phyloP scores from a whole-genome alignment of 2,888 invertebrate species.

The Melanostoma scalare region DNA sequence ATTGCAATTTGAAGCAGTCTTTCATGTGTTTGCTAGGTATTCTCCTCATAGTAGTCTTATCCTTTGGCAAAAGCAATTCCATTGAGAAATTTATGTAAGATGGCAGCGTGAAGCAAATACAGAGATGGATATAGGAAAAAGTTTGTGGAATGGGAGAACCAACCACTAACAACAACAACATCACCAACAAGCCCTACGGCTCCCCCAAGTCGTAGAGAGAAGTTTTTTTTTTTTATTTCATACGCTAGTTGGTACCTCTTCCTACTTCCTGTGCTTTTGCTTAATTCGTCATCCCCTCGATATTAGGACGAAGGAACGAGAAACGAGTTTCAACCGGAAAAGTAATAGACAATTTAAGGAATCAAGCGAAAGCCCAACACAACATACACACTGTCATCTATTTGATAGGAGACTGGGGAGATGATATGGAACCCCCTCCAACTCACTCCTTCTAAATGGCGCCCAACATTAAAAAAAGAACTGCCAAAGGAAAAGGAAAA shows the following conservation, averaged over 20 bases:
- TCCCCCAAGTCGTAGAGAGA: conserved; percentile 7
- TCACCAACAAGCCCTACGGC: conserved; percentile 50
- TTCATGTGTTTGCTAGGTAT: conserved; percentile 4
- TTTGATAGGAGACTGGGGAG: conserved; percentile 8
- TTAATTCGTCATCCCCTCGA: conserved; percentile 51
- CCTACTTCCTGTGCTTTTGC: conserved; percentile 3
- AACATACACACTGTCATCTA: conserved; percentile 45
- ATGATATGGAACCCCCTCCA: conserved; percentile 15
- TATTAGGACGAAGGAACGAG: background rate
- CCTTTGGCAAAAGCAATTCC: conserved; percentile 55
- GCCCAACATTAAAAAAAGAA: conserved; percentile 26
- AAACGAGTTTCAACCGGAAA: conserved; percentile 58
- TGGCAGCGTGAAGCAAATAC: conserved; percentile 27
- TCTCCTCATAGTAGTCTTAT: conserved; percentile 5
- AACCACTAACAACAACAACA: conserved; percentile 36
- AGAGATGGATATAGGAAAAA: conserved; percentile 23
- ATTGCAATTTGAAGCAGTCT: conserved; percentile 47
- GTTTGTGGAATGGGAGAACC: conserved; percentile 38
- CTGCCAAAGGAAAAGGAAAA: background rate
- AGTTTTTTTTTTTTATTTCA: conserved; percentile 24
- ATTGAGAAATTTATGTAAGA: conserved; percentile 66
- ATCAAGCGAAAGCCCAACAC: conserved; percentile 59
- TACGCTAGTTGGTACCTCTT: conserved; percentile 31
- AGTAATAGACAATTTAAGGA: conserved; percentile 70
- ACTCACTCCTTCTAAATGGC: conserved; percentile 38